Evolutionary conservation across 2,888 invertebrate species (phyloP), one percentile per base, ranked within the genome.

Genomic region (Spatulosminthurus flaviceps): DNA sequence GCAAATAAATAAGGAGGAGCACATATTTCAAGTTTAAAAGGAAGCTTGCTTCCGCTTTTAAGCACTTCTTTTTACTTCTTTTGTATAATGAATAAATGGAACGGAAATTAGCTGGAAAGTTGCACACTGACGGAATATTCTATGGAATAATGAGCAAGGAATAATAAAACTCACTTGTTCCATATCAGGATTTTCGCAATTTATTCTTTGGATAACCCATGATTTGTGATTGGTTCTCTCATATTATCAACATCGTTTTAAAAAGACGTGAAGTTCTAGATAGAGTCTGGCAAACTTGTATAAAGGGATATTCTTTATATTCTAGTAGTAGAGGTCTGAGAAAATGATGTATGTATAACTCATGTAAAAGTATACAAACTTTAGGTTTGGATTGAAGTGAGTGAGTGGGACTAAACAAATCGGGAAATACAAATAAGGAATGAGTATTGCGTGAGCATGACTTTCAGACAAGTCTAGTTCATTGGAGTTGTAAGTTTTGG

Each of bases 381-480:
- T n/a, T n/a, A n/a, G n/a, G n/a, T n/a, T n/a, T n/a, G n/a, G n/a
- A n/a, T n/a, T n/a, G n/a, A n/a, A n/a, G n/a, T n/a, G 41, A 41
- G 41, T 43, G 60, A n/a, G 29, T 7, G 29, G 24, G n/a, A 22
- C n/a, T 26, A 60, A 60, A 51, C 22, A 60, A 73, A 43, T 72
- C 24, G 22, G 51, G 51, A 16, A 60, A 19, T 24, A 60, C 73
- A 73, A 73, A 73, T 60, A 73, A 60, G 73, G 73, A 1, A 60
- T 28, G 51, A 19, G 73, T 28, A 72, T 73, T 73, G 73, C 73
- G 60, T 73, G 73, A 73, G 73, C 73, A 73, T 43, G 73, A 51
- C 26, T 26, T 24, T 28, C 51, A 51, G 51, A 7, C 34, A 34
- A 34, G 34, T 34, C 34, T 34, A 34, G 34, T 13, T 51, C 7